phyloP scores from a whole-genome alignment of 2,113 vertebrate genomes.

The Cervus canadensis region DNA sequence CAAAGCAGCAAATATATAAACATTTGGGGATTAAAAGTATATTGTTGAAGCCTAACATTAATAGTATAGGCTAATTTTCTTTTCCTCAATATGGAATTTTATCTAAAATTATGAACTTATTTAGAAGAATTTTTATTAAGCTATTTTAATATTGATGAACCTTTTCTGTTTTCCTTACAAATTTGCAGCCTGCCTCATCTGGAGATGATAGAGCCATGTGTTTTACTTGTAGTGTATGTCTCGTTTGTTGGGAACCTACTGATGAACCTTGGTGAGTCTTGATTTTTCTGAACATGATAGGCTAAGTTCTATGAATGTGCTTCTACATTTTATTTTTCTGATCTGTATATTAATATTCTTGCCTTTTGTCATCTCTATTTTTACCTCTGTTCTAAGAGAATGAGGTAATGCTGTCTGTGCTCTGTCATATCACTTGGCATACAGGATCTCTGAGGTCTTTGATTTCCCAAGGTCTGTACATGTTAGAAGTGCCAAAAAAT shows the following conservation, averaged over 20 bases:
- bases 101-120: neutral
- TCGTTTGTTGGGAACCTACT: conserved; percentile 99
- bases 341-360: neutral
- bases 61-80: neutral
- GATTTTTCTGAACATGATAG: neutral
- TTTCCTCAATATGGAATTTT: neutral
- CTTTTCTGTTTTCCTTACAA: neutral
- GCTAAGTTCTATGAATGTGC: neutral
- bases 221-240: conserved; percentile 98
- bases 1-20: neutral
- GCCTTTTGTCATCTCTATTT: neutral
- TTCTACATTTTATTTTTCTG: neutral
- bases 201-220: conserved; percentile 99
- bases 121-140: neutral
- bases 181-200: conserved; percentile 92
- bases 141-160: neutral
- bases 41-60: neutral
- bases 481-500: neutral
- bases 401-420: neutral
- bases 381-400: neutral
- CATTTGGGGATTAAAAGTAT: neutral
- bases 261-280: conserved; percentile 96
- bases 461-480: neutral
- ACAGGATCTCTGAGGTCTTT: neutral
- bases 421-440: neutral